Percentiles rank a stretch among this genome's conserved stretches.
These are phyloP conservation scores for Steatornis caripensis DNA, from an alignment of 2,113 vertebrate genomes.

Conservation along the genomic window DNA sequence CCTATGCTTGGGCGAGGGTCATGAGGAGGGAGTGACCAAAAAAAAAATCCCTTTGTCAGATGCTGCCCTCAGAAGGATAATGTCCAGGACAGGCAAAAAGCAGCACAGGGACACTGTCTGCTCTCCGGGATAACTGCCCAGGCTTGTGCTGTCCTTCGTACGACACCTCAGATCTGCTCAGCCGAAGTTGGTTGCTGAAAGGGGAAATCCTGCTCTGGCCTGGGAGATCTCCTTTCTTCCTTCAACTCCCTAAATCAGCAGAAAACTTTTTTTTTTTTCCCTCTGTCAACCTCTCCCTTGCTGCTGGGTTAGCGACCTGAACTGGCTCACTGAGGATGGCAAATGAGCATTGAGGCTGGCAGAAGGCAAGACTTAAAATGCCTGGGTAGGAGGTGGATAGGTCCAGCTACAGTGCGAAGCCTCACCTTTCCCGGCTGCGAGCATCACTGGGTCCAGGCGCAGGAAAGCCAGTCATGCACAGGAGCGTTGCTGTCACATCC, in stretches of 20 bases:
- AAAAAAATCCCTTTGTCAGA: not conserved
- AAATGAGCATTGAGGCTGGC: not conserved
- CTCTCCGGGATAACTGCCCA: not conserved
- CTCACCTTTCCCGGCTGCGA: not conserved
- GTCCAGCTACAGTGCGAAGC: not conserved
- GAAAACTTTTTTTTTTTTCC: not conserved
- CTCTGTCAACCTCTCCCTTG: not conserved
- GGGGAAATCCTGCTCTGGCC: not conserved
- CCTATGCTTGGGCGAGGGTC: fast-evolving
- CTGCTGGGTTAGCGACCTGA: not conserved
- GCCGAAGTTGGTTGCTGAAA: not conserved
- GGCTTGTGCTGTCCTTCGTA: not conserved
- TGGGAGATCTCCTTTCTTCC: not conserved
- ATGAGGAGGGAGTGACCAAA: not conserved
- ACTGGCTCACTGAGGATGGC: not conserved
- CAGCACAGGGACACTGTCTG: not conserved
- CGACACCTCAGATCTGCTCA: not conserved
- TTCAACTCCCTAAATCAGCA: not conserved
- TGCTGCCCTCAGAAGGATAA: not conserved
- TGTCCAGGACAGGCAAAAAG: not conserved
- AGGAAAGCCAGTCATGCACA: not conserved
- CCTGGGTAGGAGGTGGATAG: not conserved
- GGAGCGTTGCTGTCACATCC: not conserved
- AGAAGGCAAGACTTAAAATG: not conserved
- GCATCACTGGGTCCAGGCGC: not conserved